Evolutionary conservation across 2,797 vertebrate species (phyloP).

Genomic region (Pipistrellus kuhlii): DNA sequence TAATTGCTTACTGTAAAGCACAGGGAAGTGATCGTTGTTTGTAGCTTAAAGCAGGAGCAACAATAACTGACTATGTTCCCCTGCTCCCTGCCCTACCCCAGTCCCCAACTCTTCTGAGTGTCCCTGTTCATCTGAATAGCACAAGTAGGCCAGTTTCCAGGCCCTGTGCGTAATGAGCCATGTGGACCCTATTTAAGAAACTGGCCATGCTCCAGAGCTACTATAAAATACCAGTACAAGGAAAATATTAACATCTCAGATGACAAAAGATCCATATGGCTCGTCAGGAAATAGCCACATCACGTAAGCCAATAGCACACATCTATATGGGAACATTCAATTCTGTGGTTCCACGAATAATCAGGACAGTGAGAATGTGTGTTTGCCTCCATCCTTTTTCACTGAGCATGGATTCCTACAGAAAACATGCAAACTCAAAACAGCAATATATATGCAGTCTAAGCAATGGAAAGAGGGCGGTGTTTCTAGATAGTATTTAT

Average conservation of each 20-base stretch:
- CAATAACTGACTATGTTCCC: constrained; percentile 44
- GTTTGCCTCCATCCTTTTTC: not conserved
- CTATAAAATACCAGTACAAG: constrained; percentile 44
- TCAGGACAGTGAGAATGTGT: not conserved
- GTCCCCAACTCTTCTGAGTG: constrained; percentile 33
- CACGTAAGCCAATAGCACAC: not conserved
- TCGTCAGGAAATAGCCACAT: constrained; percentile 35
- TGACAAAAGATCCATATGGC: constrained; percentile 18
- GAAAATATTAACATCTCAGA: constrained; percentile 60
- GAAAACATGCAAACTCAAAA: not conserved
- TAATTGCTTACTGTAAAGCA: constrained; percentile 85
- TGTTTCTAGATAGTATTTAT: not conserved
- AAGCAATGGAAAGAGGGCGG: not conserved
- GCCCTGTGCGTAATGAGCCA: constrained; percentile 20
- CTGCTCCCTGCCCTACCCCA: constrained; percentile 1
- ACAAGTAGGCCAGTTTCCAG: constrained; percentile 32
- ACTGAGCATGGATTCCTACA: not conserved
- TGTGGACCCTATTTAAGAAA: constrained; percentile 28
- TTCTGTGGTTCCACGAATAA: not conserved
- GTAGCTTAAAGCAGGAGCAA: constrained; percentile 64
- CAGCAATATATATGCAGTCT: not conserved
- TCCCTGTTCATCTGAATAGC: constrained; percentile 62
- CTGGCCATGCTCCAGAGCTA: constrained; percentile 24
- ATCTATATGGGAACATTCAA: not conserved
- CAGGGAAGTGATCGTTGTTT: constrained; percentile 70